Evolutionary conservation across 1,140 invertebrate species (phyloP).

Genomic region (Drosophila orosa): DNA sequence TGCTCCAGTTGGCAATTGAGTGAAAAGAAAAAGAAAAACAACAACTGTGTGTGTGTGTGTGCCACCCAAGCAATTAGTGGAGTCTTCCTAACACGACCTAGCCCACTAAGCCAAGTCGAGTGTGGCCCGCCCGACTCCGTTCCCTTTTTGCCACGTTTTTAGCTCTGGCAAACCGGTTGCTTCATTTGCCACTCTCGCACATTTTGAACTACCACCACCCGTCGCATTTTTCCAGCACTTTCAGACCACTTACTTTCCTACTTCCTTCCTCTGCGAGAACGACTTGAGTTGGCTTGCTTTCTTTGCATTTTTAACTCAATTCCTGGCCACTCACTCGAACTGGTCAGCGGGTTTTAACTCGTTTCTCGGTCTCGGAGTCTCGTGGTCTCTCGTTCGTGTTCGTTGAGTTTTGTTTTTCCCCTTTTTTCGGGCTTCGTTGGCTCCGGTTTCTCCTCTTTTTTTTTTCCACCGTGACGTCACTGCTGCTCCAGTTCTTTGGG

Average conservation of each 20-base stretch:
- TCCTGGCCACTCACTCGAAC: constrained; percentile 42
- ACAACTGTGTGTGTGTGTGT: constrained; percentile 37
- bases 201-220: constrained; percentile 15
- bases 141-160: neutral
- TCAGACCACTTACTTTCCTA: constrained; percentile 56
- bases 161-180: constrained; percentile 59
- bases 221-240: constrained; percentile 22
- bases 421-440: constrained; percentile 59
- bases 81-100: constrained; percentile 76
- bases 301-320: constrained; percentile 64
- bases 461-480: constrained; percentile 65
- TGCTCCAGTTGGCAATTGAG: constrained; percentile 76
- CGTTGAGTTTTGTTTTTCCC: constrained; percentile 79
- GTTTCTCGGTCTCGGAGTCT: constrained; percentile 21
- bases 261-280: constrained; percentile 58
- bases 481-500: constrained; percentile 68
- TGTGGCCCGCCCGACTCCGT: constrained; percentile 32
- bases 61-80: constrained; percentile 78
- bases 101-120: constrained; percentile 72
- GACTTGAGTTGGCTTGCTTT: constrained; percentile 39
- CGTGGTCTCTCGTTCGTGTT: constrained; percentile 67
- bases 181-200: constrained; percentile 36
- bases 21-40: constrained; percentile 23
- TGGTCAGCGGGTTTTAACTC: constrained; percentile 46
- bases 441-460: constrained; percentile 25